A percentile compares a stretch with the other conserved stretches of the same genome.
phyloP scores from a whole-genome alignment of 2,113 vertebrate species.

The Piprites chloris region DNA sequence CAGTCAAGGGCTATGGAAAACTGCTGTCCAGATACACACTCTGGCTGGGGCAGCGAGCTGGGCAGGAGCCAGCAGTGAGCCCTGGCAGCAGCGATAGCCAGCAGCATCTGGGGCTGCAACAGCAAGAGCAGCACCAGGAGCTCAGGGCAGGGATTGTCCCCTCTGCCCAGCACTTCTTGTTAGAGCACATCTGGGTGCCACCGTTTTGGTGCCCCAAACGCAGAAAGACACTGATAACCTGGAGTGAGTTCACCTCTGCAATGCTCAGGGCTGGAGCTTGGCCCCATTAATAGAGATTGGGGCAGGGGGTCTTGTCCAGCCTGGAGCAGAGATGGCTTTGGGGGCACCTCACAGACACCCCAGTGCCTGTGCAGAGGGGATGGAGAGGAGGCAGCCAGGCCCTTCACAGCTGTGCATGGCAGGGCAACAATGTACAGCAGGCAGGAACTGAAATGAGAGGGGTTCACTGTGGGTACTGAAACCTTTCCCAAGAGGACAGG shows the following conservation, averaged over 20 bases:
- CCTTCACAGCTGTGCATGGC: fast-evolving
- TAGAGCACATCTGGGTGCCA: not conserved
- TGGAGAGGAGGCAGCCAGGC: not conserved
- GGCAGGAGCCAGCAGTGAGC: not conserved
- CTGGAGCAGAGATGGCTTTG: not conserved
- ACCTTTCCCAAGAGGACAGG: not conserved
- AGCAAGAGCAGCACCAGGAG: not conserved
- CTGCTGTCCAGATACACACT: fast-evolving
- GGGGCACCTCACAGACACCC: not conserved
- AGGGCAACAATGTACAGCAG: not conserved
- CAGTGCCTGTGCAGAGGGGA: fast-evolving
- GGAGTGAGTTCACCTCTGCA: fast-evolving
- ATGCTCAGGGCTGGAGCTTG: not conserved
- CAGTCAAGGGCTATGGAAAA: not conserved
- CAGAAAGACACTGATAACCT: fast-evolving
- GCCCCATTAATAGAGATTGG: not conserved
- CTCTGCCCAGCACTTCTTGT: fast-evolving
- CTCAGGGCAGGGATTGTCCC: not conserved
- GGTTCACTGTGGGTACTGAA: not conserved
- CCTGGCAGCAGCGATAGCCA: not conserved
- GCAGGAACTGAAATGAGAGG: not conserved
- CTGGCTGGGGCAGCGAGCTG: not conserved
- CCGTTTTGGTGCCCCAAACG: fast-evolving
- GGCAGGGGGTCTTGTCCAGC: not conserved
- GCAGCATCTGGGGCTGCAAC: not conserved